Percentiles rank a stretch among this genome's conserved stretches.
Evolutionary conservation across 2,797 vertebrate genomes (phyloP).

Genomic region (Tokudaia tokunoshimensis): DNA sequence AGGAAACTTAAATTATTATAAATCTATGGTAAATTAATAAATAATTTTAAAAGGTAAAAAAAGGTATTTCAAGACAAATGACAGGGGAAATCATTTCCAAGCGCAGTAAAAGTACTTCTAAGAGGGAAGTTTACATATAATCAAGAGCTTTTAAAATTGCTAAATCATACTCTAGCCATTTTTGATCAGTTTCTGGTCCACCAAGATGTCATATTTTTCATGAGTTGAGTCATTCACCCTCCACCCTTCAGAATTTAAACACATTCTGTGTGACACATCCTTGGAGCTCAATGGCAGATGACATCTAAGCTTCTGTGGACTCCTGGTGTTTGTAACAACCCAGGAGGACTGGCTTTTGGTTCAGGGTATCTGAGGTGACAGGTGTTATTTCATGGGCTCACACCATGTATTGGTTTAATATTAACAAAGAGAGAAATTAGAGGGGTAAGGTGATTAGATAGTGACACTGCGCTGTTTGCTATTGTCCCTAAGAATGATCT

Average conservation of each 20-base stretch:
- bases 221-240: not conserved
- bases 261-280: not conserved
- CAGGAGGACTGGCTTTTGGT: not conserved
- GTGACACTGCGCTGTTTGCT: not conserved
- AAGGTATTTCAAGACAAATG: not conserved
- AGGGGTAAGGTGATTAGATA: not conserved
- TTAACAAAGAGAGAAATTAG: not conserved
- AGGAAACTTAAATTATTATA: not conserved
- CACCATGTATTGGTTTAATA: not conserved
- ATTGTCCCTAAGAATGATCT: not conserved
- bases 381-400: not conserved
- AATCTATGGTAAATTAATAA: not conserved
- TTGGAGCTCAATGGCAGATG: not conserved
- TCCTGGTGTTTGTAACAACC: not conserved
- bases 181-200: not conserved
- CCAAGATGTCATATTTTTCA: not conserved
- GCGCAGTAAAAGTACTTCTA: not conserved
- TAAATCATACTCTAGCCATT: not conserved
- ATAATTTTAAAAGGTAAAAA: not conserved
- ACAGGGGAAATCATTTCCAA: not conserved
- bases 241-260: not conserved
- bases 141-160: not conserved
- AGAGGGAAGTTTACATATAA: not conserved
- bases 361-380: not conserved
- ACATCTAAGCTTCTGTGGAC: not conserved